Evolutionary conservation across 2,888 invertebrate species (phyloP), one percentile per base, ranked within the genome.

Genomic region (Apodemia mormo): DNA sequence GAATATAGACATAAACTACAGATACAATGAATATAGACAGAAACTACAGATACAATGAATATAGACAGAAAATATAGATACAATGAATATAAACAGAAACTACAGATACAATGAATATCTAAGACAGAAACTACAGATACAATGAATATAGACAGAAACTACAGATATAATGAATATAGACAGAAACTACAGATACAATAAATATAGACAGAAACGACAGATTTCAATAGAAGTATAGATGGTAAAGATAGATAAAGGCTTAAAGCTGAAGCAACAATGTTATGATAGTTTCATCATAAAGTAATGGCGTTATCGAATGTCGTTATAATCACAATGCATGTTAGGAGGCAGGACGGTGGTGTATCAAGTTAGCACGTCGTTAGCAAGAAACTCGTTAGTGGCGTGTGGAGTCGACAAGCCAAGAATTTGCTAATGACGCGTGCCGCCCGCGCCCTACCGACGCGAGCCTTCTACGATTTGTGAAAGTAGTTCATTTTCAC

Each of bases 391-490:
- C 92, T 92, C 90, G 92, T 92, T 92, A 92, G 89, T 84, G 85
- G 84, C 87, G 88, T 88, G 87, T 88, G 88, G 84, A 85, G 85
- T 77, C 87, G 89, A 90, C 90, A 89, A 85, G 85, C 86, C 88
- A 89, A 90, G 90, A 90, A 92, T 92, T 89, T 85, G 88, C 88
- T 92, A 92, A 92, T 91, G 91, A 90, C 89, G 87, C 83, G 83
- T 82, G 84, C 81, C 82, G 83, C 80, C 82, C 80, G 80, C 81
- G 79, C 80, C 71, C 68, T 67, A 68, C 72, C 73, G 72, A 70
- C 68, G 70, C 72, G 65, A 30, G 30, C 54, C 65, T 49, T 8
- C n/a, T 56, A 61, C 29, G 56, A 54, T 40, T 45, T 9, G 6
- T 5, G 54, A 14, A 52, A 54, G n/a, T 54, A 56, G 56, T 22